phyloP scores from a whole-genome alignment of 2,888 invertebrate species.

The Hanleya hanleyi region DNA sequence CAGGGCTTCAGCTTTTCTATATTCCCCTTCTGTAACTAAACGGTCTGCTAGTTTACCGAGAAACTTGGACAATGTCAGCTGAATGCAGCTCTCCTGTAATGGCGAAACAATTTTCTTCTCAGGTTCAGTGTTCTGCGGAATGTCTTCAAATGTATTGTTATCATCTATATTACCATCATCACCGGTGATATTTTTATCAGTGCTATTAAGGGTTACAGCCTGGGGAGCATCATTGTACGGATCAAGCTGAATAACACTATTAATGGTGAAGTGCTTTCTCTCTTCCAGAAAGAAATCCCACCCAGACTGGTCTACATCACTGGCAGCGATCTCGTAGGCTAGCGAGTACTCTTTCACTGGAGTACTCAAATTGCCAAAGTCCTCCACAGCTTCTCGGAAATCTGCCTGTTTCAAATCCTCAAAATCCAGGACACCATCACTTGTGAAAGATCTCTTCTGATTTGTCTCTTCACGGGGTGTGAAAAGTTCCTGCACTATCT shows the following conservation, averaged over 20 bases:
- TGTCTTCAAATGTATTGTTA: too few species aligned
- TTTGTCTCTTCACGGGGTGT: not conserved
- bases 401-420: slow-evolving; percentile 19
- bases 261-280: slow-evolving; percentile 53
- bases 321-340: slow-evolving; percentile 56
- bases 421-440: slow-evolving; percentile 33
- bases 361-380: not conserved
- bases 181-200: too few species aligned
- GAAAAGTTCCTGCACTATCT: slow-evolving; percentile 32
- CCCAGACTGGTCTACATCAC: slow-evolving; percentile 54
- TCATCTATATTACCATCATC: too few species aligned
- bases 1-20: slow-evolving; percentile 56
- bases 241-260: slow-evolving; percentile 51
- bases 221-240: not conserved
- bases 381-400: not conserved
- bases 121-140: slow-evolving; percentile 24
- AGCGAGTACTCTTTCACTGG: too few species aligned
- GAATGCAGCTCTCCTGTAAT: slow-evolving; percentile 57
- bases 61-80: slow-evolving; percentile 57
- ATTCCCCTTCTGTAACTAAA: slow-evolving; percentile 56
- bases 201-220: slow-evolving; percentile 12
- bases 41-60: slow-evolving; percentile 58
- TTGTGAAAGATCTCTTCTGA: not conserved
- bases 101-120: slow-evolving; percentile 54
- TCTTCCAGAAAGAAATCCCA: slow-evolving; percentile 63